Base-by-base conservation (phyloP, 2,113 vertebrate species). In the Chionomys nivalis region DNA sequence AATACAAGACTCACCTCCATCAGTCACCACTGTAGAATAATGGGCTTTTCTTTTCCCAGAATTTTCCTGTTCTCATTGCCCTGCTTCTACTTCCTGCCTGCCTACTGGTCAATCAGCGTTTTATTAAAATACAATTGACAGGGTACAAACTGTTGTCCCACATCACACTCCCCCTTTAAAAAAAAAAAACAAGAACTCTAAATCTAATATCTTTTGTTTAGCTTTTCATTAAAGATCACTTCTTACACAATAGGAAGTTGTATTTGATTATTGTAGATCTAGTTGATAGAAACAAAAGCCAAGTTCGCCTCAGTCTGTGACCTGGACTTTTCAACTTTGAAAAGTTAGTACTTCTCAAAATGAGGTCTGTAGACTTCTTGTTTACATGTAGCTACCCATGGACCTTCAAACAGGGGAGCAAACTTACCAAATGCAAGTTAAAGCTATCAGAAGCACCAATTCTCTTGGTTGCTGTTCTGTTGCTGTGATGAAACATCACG, bases 181-280 rank as follows among this genome's bases (percentile, higher is more conserved):
- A 55, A 55, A 14, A 55, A 55, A 16, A 17, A 49, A 11, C 49
- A 17, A 55, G 55, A 55, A 55, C 16, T 17, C 16, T 55, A 16
- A 55, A 55, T 55, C 16, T 55, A 55, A 55, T 55, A 55, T 55
- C 55, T 16, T 55, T 55, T 55, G 55, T 17, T 55, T 55, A 55
- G 55, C 14, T 55, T 17, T 87, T 94, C 12, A 39, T 83, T 83
- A n/a, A 58, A 42, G 72, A 73, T 12, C 19, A 47, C 49, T 21
- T 83, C 49, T 85, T 81, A 28, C 14, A 81, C 33, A 92, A 77
- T 26, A 65, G 33, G 94, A 93, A 87, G 76, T 96, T 66, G 9
- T 89, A 79, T 91, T 83, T 61, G 75, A 85, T 91, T 95, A 87
- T 31, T 93, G 33, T 19, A 77, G 28, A 90, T 83, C 68, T 90